Conservation (phyloP, 2,113 vertebrate species). For the Micronycteris hirsuta region DNA sequence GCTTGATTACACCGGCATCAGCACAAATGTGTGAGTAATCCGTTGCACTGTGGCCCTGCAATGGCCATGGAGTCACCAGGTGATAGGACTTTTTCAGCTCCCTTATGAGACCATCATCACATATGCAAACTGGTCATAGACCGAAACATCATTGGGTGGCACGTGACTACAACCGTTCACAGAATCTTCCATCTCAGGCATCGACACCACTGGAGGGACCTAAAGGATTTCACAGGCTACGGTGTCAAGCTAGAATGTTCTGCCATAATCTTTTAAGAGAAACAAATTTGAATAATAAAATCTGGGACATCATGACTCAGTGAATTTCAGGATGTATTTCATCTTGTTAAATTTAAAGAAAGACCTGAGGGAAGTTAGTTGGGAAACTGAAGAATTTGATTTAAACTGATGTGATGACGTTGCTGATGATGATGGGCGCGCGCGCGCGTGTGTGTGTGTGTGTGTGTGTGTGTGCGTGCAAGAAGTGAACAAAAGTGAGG, state of each 20-base stretch:
- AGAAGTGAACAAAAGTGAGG: not conserved
- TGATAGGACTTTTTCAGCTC: not conserved
- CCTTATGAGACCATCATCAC: not conserved
- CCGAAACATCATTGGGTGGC: not conserved
- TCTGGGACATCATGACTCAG: not conserved
- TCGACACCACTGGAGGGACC: not conserved
- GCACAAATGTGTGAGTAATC: not conserved
- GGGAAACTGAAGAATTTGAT: not conserved
- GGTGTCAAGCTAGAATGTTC: not conserved
- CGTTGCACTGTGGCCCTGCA: not conserved
- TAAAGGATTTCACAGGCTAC: not conserved
- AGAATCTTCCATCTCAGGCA: not conserved
- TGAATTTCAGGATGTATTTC: not conserved
- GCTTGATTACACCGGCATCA: not conserved
- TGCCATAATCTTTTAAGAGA: not conserved
- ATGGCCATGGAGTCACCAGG: not conserved
- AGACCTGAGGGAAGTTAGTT: not conserved
- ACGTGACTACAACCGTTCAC: fast-evolving
- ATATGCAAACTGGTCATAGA: no score
- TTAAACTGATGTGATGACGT: fast-evolving
- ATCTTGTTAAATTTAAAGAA: not conserved
- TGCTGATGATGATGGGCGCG: not conserved
- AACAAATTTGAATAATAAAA: not conserved
- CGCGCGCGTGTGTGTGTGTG: not conserved
- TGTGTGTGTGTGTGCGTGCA: not conserved